Base-by-base conservation (phyloP, 1,140 invertebrate species). In the Drosophila nigromelanica region DNA sequence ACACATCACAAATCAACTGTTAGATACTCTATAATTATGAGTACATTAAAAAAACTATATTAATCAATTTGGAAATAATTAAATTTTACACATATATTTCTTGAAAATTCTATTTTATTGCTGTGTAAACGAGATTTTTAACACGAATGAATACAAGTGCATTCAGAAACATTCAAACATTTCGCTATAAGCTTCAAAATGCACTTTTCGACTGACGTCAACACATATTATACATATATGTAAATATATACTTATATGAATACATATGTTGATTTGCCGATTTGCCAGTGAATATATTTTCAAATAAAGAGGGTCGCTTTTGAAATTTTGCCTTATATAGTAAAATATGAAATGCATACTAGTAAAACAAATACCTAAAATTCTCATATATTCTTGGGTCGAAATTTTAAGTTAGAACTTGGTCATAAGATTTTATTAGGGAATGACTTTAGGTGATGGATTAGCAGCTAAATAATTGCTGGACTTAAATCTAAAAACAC, bases 121-220 rank as follows among this genome's bases (percentile, higher is more conserved):
- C 51, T 4, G 4, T n/a, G 12, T 12, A 1, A 24, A 27, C 8
- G n/a, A 12, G 10, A 56, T 58, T 45, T 14, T 6, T 4, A 15
- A 45, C 14, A 7, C 27, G 21, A 42, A 56, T 43, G 4, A 42
- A 30, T 30, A 35, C 40, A 33, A 58, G 7, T 30, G 37, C 35
- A 43, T 54, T 37, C 33, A 18, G 27, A 30, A 33, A 27, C 4
- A 40, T 24, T 37, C 10, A 11, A 45, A 11, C 33, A 54, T 45
- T 54, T 52, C 27, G 5, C 35, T 33, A 10, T 35, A 47, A 50
- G 45, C 58, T 67, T 40, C 5, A 48, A 33, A 39, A 64, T 63
- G 27, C 39, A 33, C 18, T 40, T 35, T 47, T 12, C 11, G 37
- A 12, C 21, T 68, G 66, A 68, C 67, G 59, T 61, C 58, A 74